Evolutionary conservation across 2,113 vertebrate species (phyloP), one percentile per base, ranked within the genome.

Genomic region (Protobothrops mucrosquamatus): DNA sequence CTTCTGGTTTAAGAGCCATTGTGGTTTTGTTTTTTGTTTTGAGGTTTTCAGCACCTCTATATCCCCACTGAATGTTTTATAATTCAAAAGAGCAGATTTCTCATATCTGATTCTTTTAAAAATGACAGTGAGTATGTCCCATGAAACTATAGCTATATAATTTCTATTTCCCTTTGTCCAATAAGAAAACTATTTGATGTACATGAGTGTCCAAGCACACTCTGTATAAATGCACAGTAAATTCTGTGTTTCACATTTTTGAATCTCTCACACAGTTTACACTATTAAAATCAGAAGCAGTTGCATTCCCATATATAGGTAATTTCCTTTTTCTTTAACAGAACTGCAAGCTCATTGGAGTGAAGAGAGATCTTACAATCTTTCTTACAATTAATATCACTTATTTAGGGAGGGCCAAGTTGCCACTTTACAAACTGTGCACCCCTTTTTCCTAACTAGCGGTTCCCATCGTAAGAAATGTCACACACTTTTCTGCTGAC

Each of bases 41-140:
- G 54, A 64, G 74, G 92, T 94, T 95, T 94, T 89, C 57, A 81
- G 0, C 91, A 93, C 15, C 64, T 94, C 24, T 57, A 24, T 92
- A 39, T 51, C 86, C 51, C 64, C 89, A 29, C 43, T 94, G 69
- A 93, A 93, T 34, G 2, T 14, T 26, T 93, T 11, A 22, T 4
- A 26, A 4, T 15, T 14, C 11, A 39, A 22, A 61, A 88, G 23
- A 61, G 11, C 74, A 85, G 7, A 87, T 92, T 94, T 92, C 55
- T 43, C 18, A 92, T 52, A 34, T 64, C 24, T 52, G 43, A n/a
- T 69, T 92, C 26, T 22, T 52, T 11, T 26, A 18, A 43, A 81
- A 86, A 64, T 64, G 86, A n/a, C 55, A 90, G 1, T 26, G 20
- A 54, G 69, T 61, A 3, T 9, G 87, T 18, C 4, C 18, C 95